A percentile compares a stretch with the other conserved stretches of the same genome.
These are phyloP conservation scores for Heptranchias perlo DNA, from an alignment of 2,113 vertebrate genomes.

Conservation along the genomic window DNA sequence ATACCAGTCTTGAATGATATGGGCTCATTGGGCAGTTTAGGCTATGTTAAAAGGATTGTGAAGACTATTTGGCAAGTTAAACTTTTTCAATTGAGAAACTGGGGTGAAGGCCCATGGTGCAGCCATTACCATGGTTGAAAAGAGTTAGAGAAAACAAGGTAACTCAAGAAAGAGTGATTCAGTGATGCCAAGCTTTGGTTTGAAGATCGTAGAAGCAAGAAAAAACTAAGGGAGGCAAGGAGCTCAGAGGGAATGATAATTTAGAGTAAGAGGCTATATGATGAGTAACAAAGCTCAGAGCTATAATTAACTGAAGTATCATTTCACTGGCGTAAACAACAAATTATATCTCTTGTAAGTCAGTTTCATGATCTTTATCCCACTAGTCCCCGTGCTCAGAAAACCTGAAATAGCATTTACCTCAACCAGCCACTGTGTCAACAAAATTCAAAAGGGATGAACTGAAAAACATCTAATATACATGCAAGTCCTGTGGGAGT, in stretches of 20 bases:
- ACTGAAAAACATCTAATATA: not conserved
- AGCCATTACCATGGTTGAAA: not conserved
- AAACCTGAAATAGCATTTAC: not conserved
- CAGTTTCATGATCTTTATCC: not conserved
- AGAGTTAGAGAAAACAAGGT: not conserved
- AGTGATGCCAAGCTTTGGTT: not conserved
- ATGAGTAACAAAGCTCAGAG: not conserved
- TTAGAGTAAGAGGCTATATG: not conserved
- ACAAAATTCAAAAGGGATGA: not conserved
- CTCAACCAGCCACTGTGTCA: not conserved
- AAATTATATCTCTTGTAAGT: not conserved
- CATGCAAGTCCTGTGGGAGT: too few relatives aligned
- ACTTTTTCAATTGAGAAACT: not conserved
- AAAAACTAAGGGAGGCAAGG: not conserved
- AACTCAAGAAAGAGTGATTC: not conserved
- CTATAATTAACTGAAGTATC: not conserved
- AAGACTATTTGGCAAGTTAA: too few relatives aligned
- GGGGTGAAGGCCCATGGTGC: not conserved
- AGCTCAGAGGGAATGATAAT: not conserved
- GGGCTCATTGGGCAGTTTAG: not conserved
- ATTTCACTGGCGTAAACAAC: not conserved
- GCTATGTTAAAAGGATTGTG: too few relatives aligned
- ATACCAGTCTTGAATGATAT: not conserved
- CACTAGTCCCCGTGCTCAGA: not conserved
- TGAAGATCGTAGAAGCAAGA: not conserved